Base-by-base conservation (phyloP, 2,797 vertebrate species). In the Poeciliopsis gracilis region DNA sequence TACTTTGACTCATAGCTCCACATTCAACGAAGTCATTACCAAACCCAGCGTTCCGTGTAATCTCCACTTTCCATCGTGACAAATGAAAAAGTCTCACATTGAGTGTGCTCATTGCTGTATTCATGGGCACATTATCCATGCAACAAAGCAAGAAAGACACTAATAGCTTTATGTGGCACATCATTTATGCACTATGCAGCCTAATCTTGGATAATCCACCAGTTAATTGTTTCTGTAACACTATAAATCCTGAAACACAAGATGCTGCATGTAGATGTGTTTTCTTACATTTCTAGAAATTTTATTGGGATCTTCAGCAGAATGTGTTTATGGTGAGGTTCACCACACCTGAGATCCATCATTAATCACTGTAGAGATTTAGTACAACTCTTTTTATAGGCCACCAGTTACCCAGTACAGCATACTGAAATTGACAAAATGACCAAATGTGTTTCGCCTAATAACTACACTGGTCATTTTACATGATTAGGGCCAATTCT, bases 41-140 rank as follows among this genome's bases (percentile, higher is more conserved):
- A 69, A 43, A 69, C 66, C 38, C 38, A 69, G 38, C n/a, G 66
- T 69, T 69, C 66, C 66, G 45, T 69, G 66, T 69, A 69, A 69
- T 69, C 38, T 69, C 66, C 43, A 43, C 38, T 69, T 69, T 69
- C 38, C 23, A 43, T 69, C 38, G 2, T 43, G 38, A 69, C 6
- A 43, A 69, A 69, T 69, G 38, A 69, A 69, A 69, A 69, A 25
- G 63, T 69, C 38, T 43, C 66, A 69, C 66, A n/a, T 43, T 69
- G 66, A 43, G 38, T 43, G 66, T 69, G 11, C 38, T 69, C 45
- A 43, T 69, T 69, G 66, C 43, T 69, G 38, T n/a, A 38, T 38
- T 73, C 11, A 55, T 25, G 13, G 30, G 28, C 71, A 51, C 47
- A 51, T 51, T 73, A 53, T 38, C 23, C 20, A 53, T 53, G 11